These are phyloP conservation scores for Aspidiotus rigidus DNA, from an alignment of 2,888 invertebrate genomes.

Conservation along the genomic window DNA sequence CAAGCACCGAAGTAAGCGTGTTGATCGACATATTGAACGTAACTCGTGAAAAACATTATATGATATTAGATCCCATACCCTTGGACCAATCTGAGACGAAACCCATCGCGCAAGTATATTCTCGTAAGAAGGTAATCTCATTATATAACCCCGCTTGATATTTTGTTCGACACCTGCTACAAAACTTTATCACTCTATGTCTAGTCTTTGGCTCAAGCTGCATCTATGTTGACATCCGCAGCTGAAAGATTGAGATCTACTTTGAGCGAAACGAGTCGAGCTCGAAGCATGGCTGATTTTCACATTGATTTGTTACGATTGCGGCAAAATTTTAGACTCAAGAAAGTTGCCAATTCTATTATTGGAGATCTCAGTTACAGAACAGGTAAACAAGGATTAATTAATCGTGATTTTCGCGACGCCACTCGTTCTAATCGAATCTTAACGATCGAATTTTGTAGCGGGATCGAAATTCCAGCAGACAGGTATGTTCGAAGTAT, in stretches of 20 bases:
- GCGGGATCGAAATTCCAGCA: slow-evolving; percentile 91
- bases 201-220: slow-evolving; percentile 71
- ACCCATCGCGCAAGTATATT: slow-evolving; percentile 80
- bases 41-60: slow-evolving; percentile 85
- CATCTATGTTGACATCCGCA: slow-evolving; percentile 71
- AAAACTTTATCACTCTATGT: slow-evolving; percentile 22
- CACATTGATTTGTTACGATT: slow-evolving; percentile 81
- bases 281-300: slow-evolving; percentile 75
- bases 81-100: slow-evolving; percentile 73
- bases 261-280: slow-evolving; percentile 69
- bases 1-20: slow-evolving; percentile 84
- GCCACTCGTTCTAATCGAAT: background rate
- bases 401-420: background rate
- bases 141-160: background rate
- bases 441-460: slow-evolving; percentile 34
- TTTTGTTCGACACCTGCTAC: too few species aligned
- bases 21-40: slow-evolving; percentile 84
- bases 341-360: slow-evolving; percentile 89
- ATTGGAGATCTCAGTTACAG: slow-evolving; percentile 92
- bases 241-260: slow-evolving; percentile 75
- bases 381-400: slow-evolving; percentile 52
- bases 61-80: slow-evolving; percentile 80
- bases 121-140: slow-evolving; percentile 65
- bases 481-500: slow-evolving; percentile 90
- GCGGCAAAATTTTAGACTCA: slow-evolving; percentile 89